Evolutionary conservation across 2,113 vertebrate genomes (phyloP), one percentile per base, ranked within the genome.

Genomic region (Daubentonia madagascariensis): DNA sequence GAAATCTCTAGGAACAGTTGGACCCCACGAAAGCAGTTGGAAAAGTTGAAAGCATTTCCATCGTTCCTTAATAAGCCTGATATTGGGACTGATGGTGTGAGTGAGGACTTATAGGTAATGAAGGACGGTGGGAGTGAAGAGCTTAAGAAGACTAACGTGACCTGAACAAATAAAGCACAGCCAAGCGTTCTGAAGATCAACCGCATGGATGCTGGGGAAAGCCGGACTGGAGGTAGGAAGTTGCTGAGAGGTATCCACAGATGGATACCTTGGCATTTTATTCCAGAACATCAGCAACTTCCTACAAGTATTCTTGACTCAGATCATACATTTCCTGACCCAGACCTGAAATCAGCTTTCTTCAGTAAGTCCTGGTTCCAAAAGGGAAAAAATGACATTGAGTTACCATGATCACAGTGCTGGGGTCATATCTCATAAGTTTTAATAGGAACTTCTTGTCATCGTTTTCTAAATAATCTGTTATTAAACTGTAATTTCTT

Each of bases 401-500:
- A 78, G 23, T 54, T 25, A 54, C 20, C 35, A 86, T 35, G 54
- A 28, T 80, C 35, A 59, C 5, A 52, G 3, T 57, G 1, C 30
- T 80, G 22, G 25, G 18, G 0, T 75, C 57, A 54, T 52, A 61
- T 11, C 20, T 89, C 32, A 40, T 32, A 90, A 91, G 28, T 52
- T 95, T 45, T 48, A 45, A 68, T 14, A 80, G 67, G 81, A 76
- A 90, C 12, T 73, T 86, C 35, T 40, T 81, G 10, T 76, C 6
- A 80, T n/a, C 73, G 59, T 90, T 90, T 96, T 90, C 32, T 81
- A 70, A 90, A 65, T 59, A 86, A 13, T 37, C 65, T 61, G 28
- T 45, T 61, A 86, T 73, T 92, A 50, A 43, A 68, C 25, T 96
- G 93, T 57, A 93, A 54, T 83, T 70, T 90, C 14, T 95, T 93